phyloP scores from a whole-genome alignment of 2,888 invertebrate species.

The Homarus gammarus region DNA sequence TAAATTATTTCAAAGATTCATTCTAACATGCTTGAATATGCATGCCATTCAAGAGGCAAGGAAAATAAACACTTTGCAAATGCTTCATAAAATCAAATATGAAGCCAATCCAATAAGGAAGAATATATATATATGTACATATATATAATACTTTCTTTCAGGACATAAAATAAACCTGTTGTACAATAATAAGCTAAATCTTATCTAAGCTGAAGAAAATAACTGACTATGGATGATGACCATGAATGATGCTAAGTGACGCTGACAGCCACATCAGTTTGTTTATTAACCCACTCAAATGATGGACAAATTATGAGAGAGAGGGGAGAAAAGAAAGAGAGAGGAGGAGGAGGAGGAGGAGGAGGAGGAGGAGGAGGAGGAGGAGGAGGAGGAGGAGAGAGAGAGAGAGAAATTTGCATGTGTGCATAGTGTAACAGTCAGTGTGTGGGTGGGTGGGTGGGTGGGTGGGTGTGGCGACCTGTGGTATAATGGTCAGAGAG shows the following conservation, averaged over 20 bases:
- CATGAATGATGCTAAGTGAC: slow-evolving; percentile 14
- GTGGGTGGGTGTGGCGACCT: background rate
- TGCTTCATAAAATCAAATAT: slow-evolving; percentile 59
- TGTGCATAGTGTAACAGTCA: background rate
- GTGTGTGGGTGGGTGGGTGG: slow-evolving; percentile 9
- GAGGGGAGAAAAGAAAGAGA: background rate
- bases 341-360: background rate
- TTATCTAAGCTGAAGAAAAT: slow-evolving; percentile 53
- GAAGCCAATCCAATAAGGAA: slow-evolving; percentile 60
- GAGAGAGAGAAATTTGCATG: background rate
- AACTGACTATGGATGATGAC: slow-evolving; percentile 53
- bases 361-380: background rate
- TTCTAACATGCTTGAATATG: slow-evolving; percentile 58
- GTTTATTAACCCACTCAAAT: background rate
- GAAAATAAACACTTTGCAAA: slow-evolving; percentile 59
- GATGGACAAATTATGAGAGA: background rate
- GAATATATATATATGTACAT: slow-evolving; percentile 33
- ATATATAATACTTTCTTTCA: slow-evolving; percentile 33
- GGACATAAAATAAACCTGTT: slow-evolving; percentile 18
- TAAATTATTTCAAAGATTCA: slow-evolving; percentile 36
- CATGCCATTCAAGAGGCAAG: slow-evolving; percentile 44
- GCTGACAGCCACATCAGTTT: slow-evolving; percentile 24
- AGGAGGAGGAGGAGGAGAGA: background rate
- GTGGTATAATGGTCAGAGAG: too few relatives aligned
- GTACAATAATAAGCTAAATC: slow-evolving; percentile 39